Percentiles rank a stretch among this genome's conserved stretches.
These are phyloP conservation scores for Alces alces DNA, from an alignment of 2,113 vertebrate genomes.

Conservation along the genomic window DNA sequence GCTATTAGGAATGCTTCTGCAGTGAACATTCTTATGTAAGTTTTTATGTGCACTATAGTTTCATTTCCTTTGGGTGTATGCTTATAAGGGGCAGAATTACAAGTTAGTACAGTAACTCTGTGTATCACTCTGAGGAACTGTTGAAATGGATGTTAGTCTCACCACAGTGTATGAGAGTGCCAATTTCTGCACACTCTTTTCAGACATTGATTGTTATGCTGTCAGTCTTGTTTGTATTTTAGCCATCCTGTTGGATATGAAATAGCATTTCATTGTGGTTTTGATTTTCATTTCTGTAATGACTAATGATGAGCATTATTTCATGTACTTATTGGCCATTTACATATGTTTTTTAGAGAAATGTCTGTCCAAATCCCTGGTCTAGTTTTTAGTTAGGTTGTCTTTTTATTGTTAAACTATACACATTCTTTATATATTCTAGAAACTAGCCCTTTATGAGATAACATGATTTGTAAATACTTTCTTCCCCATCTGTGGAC, in stretches of 20 bases:
- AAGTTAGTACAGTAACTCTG: neutral
- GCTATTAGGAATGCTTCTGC: neutral
- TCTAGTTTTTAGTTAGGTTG: neutral
- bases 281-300: conserved; percentile 23
- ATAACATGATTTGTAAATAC: neutral
- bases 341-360: neutral
- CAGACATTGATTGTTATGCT: neutral
- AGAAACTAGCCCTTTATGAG: neutral
- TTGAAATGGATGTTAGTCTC: neutral
- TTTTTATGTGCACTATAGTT: neutral
- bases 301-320: neutral
- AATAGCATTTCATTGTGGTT: neutral
- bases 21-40: neutral
- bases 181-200: neutral
- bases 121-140: neutral
- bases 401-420: conserved; percentile 23
- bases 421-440: conserved; percentile 1
- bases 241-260: neutral
- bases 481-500: neutral
- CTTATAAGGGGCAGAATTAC: neutral
- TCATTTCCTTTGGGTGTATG: neutral
- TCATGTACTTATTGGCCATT: neutral
- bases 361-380: neutral
- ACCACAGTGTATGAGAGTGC: neutral
- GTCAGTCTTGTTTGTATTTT: neutral